phyloP scores from a whole-genome alignment of 2,888 invertebrate species.

The Oligia latruncula region DNA sequence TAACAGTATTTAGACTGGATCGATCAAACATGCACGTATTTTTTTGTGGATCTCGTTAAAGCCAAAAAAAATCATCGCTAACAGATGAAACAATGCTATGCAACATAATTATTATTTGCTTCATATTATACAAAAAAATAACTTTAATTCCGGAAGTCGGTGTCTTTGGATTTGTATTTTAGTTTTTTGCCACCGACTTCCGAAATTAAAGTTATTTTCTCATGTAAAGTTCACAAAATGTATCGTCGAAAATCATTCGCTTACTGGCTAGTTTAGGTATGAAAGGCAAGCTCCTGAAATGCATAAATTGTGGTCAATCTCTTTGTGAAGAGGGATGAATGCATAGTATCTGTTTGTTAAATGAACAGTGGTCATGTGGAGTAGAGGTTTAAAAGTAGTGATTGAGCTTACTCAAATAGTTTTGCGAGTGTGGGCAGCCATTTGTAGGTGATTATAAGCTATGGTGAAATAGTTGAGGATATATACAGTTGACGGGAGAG shows the following conservation, averaged over 20 bases:
- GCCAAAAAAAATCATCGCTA: background rate
- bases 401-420: background rate
- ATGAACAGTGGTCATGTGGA: background rate
- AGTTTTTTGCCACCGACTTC: no score
- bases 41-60: background rate
- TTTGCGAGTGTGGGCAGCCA: no score
- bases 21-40: background rate
- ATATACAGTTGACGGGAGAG: background rate
- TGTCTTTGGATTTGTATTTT: no score
- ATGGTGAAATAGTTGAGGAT: background rate
- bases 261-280: background rate
- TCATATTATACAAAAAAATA: background rate
- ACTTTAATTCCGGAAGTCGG: no score
- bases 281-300: background rate
- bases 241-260: background rate
- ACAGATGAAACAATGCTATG: background rate
- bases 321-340: background rate
- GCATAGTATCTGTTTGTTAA: background rate
- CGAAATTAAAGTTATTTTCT: no score
- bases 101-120: background rate
- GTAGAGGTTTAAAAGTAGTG: background rate
- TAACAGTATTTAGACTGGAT: background rate
- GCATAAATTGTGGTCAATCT: background rate
- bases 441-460: no score
- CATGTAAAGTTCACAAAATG: background rate